These are phyloP conservation scores for Apocrypta bakeri DNA, from an alignment of 1,140 invertebrate species.

Conservation along the genomic window DNA sequence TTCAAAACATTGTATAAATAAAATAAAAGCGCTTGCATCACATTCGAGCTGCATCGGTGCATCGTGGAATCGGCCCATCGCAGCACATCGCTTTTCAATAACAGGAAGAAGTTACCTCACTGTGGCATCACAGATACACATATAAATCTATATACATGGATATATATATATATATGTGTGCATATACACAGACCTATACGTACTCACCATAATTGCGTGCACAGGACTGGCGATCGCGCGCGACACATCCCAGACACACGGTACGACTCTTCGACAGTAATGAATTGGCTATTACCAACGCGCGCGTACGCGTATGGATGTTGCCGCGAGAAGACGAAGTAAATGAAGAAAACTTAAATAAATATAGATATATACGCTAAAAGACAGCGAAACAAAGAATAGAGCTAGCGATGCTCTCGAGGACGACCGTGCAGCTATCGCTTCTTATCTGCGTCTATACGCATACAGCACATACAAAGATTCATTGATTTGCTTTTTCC, in stretches of 20 bases:
- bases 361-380: too few relatives aligned
- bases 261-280: not conserved
- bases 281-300: not conserved
- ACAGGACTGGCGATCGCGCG: too few relatives aligned
- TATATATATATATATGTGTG: too few relatives aligned
- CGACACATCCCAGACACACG: too few relatives aligned
- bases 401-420: slow-evolving; percentile 35
- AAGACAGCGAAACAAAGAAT: slow-evolving; percentile 21
- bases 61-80: slow-evolving; percentile 21
- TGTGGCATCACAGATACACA: too few relatives aligned
- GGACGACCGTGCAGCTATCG: slow-evolving; percentile 44
- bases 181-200: too few relatives aligned
- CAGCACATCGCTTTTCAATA: slow-evolving; percentile 38
- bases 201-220: not conserved
- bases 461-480: not conserved
- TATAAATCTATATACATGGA: too few relatives aligned
- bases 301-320: not conserved
- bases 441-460: slow-evolving; percentile 45
- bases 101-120: slow-evolving; percentile 48
- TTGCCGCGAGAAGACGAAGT: not conserved
- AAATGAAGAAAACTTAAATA: too few relatives aligned
- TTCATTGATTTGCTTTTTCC: not conserved
- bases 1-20: slow-evolving; percentile 20
- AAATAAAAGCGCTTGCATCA: slow-evolving; percentile 41
- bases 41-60: not conserved